phyloP scores from a whole-genome alignment of 23 tunicate species.

The Oikopleura vanhoeffeni region DNA sequence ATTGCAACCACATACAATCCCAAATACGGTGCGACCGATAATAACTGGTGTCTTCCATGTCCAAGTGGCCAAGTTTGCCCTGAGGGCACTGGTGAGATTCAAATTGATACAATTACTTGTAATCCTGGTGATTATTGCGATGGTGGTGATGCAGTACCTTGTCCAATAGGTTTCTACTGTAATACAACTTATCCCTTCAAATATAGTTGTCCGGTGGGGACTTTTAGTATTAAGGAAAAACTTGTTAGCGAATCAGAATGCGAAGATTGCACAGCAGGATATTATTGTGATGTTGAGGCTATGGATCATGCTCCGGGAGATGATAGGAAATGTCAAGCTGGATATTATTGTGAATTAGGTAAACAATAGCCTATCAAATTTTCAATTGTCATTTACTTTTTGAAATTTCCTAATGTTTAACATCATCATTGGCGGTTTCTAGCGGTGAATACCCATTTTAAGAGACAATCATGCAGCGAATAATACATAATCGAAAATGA shows the following conservation, averaged over 20 bases:
- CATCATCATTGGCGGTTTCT: too few species aligned
- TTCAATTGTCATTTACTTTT: too few species aligned
- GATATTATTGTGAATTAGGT: conserved; percentile 34
- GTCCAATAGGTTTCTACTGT: conserved; percentile 73
- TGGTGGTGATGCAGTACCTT: conserved; percentile 27
- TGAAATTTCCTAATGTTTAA: too few species aligned
- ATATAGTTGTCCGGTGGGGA: conserved; percentile 37
- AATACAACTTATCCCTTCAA: conserved; percentile 30
- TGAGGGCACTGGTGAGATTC: not conserved
- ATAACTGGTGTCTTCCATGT: not conserved
- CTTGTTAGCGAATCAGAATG: conserved; percentile 26
- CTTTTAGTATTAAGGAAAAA: conserved; percentile 25
- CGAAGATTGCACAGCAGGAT: conserved; percentile 35
- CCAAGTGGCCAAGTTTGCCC: not conserved
- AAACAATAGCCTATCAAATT: conserved; percentile 26
- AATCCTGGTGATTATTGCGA: not conserved
- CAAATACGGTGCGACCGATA: not conserved
- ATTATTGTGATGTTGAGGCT: conserved; percentile 41
- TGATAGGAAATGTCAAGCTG: conserved; percentile 31
- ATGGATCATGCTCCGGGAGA: not conserved
- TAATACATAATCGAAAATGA: too few species aligned
- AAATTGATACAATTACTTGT: not conserved
- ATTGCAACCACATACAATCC: conserved; percentile 65
- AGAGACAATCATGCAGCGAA: too few species aligned
- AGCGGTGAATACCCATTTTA: too few species aligned